A percentile compares a stretch with the other conserved stretches of the same genome.
Conservation (phyloP, 2,888 invertebrate genomes). For the Caenorhabditis afra region DNA sequence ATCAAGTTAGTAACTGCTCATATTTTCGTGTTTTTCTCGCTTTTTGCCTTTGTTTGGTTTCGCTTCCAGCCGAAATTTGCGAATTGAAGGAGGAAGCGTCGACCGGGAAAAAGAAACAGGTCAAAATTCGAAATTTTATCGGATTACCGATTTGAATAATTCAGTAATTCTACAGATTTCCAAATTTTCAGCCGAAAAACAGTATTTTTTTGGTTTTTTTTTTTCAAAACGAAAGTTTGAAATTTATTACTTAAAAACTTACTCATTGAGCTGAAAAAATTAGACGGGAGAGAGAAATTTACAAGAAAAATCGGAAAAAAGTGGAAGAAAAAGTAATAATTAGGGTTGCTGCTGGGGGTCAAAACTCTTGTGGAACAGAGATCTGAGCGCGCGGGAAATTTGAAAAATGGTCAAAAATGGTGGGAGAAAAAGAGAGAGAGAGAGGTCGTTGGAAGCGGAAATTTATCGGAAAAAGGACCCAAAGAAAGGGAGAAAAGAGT, state of each 20-base stretch:
- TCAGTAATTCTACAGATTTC: too few species aligned
- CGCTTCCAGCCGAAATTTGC: slow-evolving; percentile 2
- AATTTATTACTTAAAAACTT: too few species aligned
- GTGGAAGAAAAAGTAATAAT: not conserved
- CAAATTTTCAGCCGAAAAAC: too few species aligned
- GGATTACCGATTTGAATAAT: not conserved
- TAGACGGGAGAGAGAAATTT: too few species aligned
- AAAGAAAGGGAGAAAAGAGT: not conserved
- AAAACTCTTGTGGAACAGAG: slow-evolving; percentile 36
- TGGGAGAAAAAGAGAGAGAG: not conserved
- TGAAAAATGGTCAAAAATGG: not conserved
- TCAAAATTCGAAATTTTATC: not conserved
- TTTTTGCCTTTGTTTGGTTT: slow-evolving; percentile 13
- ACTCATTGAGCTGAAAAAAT: too few species aligned
- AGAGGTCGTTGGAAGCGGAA: slow-evolving; percentile 3
- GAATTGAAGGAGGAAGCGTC: too few species aligned
- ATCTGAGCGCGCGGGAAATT: slow-evolving; percentile 25
- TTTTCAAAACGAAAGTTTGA: not conserved
- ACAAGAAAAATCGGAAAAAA: slow-evolving; percentile 5
- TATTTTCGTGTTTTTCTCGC: slow-evolving; percentile 25
- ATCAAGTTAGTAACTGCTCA: slow-evolving; percentile 32
- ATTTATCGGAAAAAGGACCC: not conserved
- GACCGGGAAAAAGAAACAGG: too few species aligned
- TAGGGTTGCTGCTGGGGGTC: not conserved
- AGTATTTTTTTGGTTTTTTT: slow-evolving; percentile 10